Conservation (phyloP, 2,113 vertebrate genomes). For the Corythornis cristatus region DNA sequence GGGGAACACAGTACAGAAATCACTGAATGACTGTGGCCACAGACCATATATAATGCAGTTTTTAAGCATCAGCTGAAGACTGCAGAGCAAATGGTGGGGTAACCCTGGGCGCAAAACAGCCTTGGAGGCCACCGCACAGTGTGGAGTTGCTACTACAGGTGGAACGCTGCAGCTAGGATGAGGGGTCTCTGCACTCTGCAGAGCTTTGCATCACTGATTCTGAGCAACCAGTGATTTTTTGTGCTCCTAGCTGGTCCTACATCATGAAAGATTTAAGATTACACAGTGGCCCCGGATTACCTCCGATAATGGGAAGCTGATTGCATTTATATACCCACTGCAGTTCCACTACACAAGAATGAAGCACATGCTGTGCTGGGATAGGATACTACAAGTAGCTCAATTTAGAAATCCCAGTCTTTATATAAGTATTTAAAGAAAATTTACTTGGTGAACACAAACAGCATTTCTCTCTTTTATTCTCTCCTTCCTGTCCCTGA, state of each 20-base stretch:
- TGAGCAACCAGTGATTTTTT: rapidly evolving
- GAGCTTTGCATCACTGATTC: neutral
- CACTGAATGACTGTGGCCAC: neutral
- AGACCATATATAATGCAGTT: neutral
- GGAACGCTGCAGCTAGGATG: neutral
- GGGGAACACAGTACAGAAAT: neutral
- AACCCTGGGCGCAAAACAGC: neutral
- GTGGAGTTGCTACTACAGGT: neutral
- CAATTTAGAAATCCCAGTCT: neutral
- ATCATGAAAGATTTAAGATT: neutral
- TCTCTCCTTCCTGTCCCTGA: neutral
- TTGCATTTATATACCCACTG: neutral
- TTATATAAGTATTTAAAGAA: neutral
- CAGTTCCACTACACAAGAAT: neutral
- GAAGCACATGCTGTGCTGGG: neutral
- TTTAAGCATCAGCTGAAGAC: neutral
- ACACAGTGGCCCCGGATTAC: neutral
- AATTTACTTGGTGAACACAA: neutral
- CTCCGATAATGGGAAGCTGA: neutral
- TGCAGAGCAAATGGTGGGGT: neutral
- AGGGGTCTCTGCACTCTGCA: neutral
- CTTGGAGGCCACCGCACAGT: rapidly evolving
- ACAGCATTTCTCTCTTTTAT: neutral
- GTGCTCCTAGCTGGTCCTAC: neutral
- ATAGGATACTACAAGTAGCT: neutral